Evolutionary conservation across 2,113 vertebrate genomes (phyloP), one percentile per base, ranked within the genome.

Genomic region (Nycticorax nycticorax): DNA sequence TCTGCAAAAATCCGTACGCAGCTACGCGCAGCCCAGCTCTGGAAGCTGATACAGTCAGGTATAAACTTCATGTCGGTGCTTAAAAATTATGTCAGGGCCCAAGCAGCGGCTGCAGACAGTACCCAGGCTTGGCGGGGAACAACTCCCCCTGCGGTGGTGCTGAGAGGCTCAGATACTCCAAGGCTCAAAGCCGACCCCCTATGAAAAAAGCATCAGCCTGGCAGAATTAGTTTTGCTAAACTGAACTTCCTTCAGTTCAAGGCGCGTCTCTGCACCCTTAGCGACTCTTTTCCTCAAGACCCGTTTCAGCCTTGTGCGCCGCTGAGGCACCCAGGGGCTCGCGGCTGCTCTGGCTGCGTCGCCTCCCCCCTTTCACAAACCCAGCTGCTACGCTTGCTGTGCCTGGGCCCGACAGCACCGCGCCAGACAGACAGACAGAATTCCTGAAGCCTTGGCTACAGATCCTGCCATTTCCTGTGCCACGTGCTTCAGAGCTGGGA

Each of bases 31-130:
- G 39, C 13, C 22, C 64, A 56, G 55, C 32, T 43, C 30, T 8
- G 72, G 39, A 50, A 79, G 37, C 30, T 62, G 30, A 9, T 12
- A 9, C 30, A 23, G 10, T 3, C 53, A 60, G 55, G 43, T 6
- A 53, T 3, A 17, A 28, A 45, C 43, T 73, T 32, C 39, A n/a
- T 0, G 0, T 6, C 16, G 53, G 10, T 26, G 39, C 50, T 24
- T 82, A 18, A 82, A 37, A 52, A 22, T 10, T 8, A 39, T 2
- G 41, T 28, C 33, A 28, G 43, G 21, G 50, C 41, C 43, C 52
- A 41, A 8, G 15, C 55, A 47, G 32, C 4, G 52, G 60, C 71
- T 91, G 56, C 50, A 82, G 56, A 28, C 14, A 14, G 7, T 20
- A 35, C 45, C 24, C 45, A 17, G 23, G 60, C 20, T 24, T 30